These are phyloP conservation scores for Podotricha telesiphe DNA, from an alignment of 2,888 invertebrate species.

Conservation along the genomic window DNA sequence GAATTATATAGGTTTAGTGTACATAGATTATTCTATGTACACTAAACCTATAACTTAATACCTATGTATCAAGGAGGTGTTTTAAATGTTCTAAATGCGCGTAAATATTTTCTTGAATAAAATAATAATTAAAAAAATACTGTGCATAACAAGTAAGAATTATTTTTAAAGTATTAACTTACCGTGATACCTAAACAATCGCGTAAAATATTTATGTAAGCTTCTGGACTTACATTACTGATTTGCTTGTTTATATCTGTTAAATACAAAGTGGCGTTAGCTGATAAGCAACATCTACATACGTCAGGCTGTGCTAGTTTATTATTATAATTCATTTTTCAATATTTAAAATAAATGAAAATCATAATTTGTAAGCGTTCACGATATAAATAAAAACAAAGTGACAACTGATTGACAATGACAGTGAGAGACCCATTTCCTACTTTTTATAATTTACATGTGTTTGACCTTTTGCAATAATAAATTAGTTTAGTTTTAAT, in stretches of 20 bases:
- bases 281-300: slow-evolving; percentile 63
- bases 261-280: slow-evolving; percentile 57
- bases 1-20: too few species aligned
- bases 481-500: too few species aligned
- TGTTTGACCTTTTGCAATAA: too few species aligned
- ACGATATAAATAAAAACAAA: neutral
- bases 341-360: neutral
- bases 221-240: slow-evolving; percentile 53
- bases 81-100: too few species aligned
- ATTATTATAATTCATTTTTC: slow-evolving; percentile 28
- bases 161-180: slow-evolving; percentile 40
- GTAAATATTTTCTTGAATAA: too few species aligned
- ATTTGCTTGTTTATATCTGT: slow-evolving; percentile 50
- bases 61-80: too few species aligned
- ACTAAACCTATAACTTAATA: too few species aligned
- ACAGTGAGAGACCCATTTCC: too few species aligned
- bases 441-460: too few species aligned
- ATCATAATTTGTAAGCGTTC: neutral
- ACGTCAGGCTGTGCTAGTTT: slow-evolving; percentile 53
- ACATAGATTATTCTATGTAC: too few species aligned
- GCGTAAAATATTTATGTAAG: slow-evolving; percentile 58
- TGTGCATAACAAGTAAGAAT: too few species aligned
- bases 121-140: too few species aligned
- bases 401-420: neutral
- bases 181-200: slow-evolving; percentile 64